A percentile compares a stretch with the other conserved stretches of the same genome.
phyloP scores from a whole-genome alignment of 2,888 invertebrate species.

The Maniola hyperantus region DNA sequence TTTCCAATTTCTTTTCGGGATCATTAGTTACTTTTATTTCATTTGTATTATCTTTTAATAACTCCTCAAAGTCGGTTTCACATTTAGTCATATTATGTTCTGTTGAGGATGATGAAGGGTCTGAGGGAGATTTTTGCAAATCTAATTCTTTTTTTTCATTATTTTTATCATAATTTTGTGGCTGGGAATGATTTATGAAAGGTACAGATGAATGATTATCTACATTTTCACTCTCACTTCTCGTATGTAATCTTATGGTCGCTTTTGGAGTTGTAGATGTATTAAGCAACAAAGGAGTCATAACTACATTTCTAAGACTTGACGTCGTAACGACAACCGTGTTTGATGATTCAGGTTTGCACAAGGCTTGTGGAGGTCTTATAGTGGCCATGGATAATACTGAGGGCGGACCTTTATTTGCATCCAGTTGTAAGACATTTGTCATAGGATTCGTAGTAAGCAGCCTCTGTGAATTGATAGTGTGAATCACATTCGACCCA shows the following conservation, averaged over 20 bases:
- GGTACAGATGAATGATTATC: slow-evolving; percentile 40
- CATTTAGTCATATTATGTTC: slow-evolving; percentile 59
- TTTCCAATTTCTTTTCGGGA: slow-evolving; percentile 70
- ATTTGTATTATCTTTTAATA: slow-evolving; percentile 76
- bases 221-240: slow-evolving; percentile 52
- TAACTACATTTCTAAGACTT: slow-evolving; percentile 62
- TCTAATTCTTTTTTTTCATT: slow-evolving; percentile 46
- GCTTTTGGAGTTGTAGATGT: slow-evolving; percentile 50
- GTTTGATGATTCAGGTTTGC: slow-evolving; percentile 61
- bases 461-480: slow-evolving; percentile 64
- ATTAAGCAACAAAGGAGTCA: slow-evolving; percentile 68
- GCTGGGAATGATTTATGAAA: slow-evolving; percentile 26
- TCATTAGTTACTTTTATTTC: slow-evolving; percentile 75
- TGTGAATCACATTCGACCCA: slow-evolving; percentile 69
- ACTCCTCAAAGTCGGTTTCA: slow-evolving; percentile 78
- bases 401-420: slow-evolving; percentile 62
- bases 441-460: slow-evolving; percentile 60
- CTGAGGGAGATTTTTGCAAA: slow-evolving; percentile 41
- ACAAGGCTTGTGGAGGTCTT: slow-evolving; percentile 62
- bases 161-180: slow-evolving; percentile 31
- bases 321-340: slow-evolving; percentile 57
- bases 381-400: slow-evolving; percentile 69
- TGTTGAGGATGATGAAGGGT: slow-evolving; percentile 21
- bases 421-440: slow-evolving; percentile 65
- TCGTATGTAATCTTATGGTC: slow-evolving; percentile 55